phyloP scores from a whole-genome alignment of 2,888 invertebrate species.

The Andrena dorsata region DNA sequence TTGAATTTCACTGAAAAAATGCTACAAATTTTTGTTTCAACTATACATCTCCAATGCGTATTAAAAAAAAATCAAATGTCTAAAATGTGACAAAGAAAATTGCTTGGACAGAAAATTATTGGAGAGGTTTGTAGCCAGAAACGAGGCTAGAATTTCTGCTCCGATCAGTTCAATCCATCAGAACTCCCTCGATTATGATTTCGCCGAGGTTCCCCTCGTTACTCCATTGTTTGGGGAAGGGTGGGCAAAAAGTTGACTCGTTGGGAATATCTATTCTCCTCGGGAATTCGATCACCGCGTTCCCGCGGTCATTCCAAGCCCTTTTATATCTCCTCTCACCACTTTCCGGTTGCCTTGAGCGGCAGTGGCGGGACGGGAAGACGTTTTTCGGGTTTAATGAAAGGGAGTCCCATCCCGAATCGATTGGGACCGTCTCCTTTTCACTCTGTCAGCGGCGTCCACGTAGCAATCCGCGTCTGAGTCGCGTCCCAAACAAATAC shows the following conservation, averaged over 20 bases:
- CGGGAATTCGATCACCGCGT: slow-evolving; percentile 34
- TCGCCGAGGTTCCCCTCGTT: slow-evolving; percentile 6
- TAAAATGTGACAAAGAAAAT: too few relatives aligned
- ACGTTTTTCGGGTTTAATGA: slow-evolving; percentile 68
- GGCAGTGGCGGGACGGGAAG: slow-evolving; percentile 11
- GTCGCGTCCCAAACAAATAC: slow-evolving; percentile 76
- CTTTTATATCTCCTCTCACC: slow-evolving; percentile 35
- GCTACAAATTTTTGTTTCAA: too few relatives aligned
- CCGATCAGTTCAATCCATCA: slow-evolving; percentile 23
- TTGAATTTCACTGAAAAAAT: too few relatives aligned
- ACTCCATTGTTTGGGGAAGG: slow-evolving; percentile 16
- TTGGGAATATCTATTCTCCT: slow-evolving; percentile 25
- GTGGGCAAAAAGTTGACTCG: slow-evolving; percentile 19
- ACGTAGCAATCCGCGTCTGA: slow-evolving; percentile 65
- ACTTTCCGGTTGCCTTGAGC: background rate
- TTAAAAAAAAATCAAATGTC: too few relatives aligned
- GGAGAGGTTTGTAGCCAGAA: background rate
- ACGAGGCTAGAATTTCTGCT: background rate
- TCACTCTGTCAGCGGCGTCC: slow-evolving; percentile 56
- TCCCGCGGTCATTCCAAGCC: slow-evolving; percentile 33
- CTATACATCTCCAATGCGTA: too few relatives aligned
- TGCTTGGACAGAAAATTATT: background rate
- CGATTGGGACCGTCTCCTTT: slow-evolving; percentile 66
- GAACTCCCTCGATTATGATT: slow-evolving; percentile 23
- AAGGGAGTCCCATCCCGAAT: slow-evolving; percentile 63